A percentile compares a stretch with the other conserved stretches of the same genome.
Evolutionary conservation across 2,113 vertebrate species (phyloP).

Genomic region (Nesoenas mayeri): DNA sequence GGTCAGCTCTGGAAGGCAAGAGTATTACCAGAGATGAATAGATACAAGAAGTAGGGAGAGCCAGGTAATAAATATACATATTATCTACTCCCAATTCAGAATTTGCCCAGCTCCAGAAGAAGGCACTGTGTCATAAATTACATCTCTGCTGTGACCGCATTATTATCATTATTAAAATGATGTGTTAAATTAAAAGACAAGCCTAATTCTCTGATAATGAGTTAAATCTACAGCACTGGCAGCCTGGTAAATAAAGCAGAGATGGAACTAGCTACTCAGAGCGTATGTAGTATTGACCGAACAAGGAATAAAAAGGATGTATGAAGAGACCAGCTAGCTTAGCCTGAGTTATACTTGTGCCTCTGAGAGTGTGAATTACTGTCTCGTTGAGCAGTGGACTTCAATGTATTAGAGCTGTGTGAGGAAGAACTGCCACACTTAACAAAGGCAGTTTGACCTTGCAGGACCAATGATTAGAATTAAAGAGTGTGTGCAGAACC

Average conservation of each 20-base stretch:
- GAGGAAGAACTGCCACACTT: background rate
- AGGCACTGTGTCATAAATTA: background rate
- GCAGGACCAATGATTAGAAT: background rate
- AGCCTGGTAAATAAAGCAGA: background rate
- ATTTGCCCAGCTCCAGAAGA: background rate
- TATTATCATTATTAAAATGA: background rate
- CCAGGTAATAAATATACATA: background rate
- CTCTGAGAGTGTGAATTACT: background rate
- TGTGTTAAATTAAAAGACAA: background rate
- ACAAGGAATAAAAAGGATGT: background rate
- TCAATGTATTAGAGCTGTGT: background rate
- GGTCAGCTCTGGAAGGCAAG: background rate
- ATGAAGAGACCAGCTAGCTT: background rate
- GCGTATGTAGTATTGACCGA: background rate
- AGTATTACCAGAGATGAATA: background rate
- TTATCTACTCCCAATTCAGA: background rate
- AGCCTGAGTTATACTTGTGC: background rate
- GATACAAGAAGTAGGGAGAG: background rate
- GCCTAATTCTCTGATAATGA: background rate
- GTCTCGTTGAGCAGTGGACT: background rate
- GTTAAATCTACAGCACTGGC: background rate
- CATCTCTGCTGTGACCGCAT: background rate
- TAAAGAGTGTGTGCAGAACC: background rate
- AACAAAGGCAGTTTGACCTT: background rate
- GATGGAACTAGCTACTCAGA: background rate